Evolutionary conservation across 2,797 vertebrate genomes (phyloP), one percentile per base, ranked within the genome.

Genomic region (Staurois parvus): DNA sequence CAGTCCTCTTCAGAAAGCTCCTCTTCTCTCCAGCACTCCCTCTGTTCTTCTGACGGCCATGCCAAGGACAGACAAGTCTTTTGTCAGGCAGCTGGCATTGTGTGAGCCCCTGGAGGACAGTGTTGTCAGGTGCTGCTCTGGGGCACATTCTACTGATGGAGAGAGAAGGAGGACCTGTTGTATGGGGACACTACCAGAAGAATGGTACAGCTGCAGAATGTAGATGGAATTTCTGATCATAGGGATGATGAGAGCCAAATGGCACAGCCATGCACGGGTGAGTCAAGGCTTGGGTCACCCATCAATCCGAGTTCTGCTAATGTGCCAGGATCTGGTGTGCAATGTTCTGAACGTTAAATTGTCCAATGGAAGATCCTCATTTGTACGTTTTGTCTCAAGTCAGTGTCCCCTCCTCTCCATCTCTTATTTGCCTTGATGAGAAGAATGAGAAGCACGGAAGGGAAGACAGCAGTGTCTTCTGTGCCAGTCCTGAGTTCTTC

Each of bases 11-110:
- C 77, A 48, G 13, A 79, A 48, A 0, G 2, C 30, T 29, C 77
- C 77, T 28, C 26, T 56, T n/a, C 67, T 68, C 24, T 15, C 7
- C 10, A 15, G 64, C 0, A 5, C 5, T 0, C 19, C 81, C 0
- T 8, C 52, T 0, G 6, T 0, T 0, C 0, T 17, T 0, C 8
- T 30, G 4, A 9, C 40, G 0, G 13, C 64, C 29, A 28, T 29
- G 40, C 34, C 29, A 1, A 37, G 62, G 59, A 13, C 56, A 24
- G 12, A 45, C 15, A 42, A 29, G 6, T 19, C 62, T 3, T 67
- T 79, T n/a, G 34, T 42, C 4, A 66, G 76, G 28, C 32, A 28
- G 3, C 37, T 48, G 9, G 40, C n/a, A 0, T 42, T 79, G 15
- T 68, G 62, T 13, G 64, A 32, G 7, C 62, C 52, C 2, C 59